A percentile compares a stretch with the other conserved stretches of the same genome.
Evolutionary conservation across 2,113 vertebrate genomes (phyloP).

Genomic region (Osmerus eperlanus): DNA sequence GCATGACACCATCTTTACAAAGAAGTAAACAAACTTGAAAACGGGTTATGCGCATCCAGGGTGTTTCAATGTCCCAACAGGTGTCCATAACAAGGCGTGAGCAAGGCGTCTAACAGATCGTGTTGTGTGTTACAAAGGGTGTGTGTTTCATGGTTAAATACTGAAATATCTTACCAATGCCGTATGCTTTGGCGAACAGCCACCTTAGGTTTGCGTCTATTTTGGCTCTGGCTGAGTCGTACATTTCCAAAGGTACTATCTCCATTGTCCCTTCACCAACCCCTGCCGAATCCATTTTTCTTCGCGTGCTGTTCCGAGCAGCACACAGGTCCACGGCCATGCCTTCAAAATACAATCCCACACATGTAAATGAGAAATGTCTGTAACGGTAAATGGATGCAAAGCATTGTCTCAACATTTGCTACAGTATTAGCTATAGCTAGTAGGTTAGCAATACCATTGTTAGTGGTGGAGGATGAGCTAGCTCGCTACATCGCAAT

Average conservation of each 20-base stretch:
- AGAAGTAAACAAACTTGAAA: background rate
- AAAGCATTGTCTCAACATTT: no score
- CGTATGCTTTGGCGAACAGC: slow-evolving; percentile 97
- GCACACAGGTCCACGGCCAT: slow-evolving; percentile 84
- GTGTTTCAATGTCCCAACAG: background rate
- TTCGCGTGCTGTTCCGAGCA: slow-evolving; percentile 76
- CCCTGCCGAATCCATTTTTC: slow-evolving; percentile 84
- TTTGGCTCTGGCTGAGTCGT: slow-evolving; percentile 94
- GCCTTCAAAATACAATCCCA: slow-evolving; percentile 38
- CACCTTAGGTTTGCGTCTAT: slow-evolving; percentile 96
- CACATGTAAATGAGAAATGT: background rate
- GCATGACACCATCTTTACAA: background rate
- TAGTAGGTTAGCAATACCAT: no score
- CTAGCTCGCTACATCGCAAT: no score
- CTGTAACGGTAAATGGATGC: no score
- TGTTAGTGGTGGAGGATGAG: no score
- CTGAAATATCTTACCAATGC: slow-evolving; percentile 80
- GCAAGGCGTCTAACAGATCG: background rate
- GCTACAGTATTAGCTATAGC: no score
- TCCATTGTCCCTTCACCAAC: slow-evolving; percentile 80
- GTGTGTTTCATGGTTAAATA: no score
- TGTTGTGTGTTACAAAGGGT: background rate
- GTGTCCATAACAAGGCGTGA: no score
- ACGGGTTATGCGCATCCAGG: background rate
- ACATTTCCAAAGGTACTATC: slow-evolving; percentile 89